Conservation (phyloP, 2,888 invertebrate genomes). For the Pyrgus malvae region DNA sequence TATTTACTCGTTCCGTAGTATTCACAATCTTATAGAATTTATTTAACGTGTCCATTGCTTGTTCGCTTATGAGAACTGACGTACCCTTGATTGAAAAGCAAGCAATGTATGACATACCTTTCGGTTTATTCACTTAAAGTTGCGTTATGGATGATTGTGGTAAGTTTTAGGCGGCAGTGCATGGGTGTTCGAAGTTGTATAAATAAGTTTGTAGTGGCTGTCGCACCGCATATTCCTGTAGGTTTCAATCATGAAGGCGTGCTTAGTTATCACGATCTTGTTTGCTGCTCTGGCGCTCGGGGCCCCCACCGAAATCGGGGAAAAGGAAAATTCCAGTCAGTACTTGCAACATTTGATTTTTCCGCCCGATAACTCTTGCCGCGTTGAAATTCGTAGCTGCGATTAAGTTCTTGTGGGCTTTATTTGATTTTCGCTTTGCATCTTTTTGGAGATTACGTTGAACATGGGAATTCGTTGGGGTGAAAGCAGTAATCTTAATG, state of each 20-base stretch:
- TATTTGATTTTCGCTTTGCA: too few species aligned
- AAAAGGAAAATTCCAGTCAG: conserved; percentile 27
- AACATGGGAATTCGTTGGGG: too few species aligned
- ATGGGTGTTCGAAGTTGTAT: conserved; percentile 44
- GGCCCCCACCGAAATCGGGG: conserved; percentile 23
- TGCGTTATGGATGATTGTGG: conserved; percentile 15
- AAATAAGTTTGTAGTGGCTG: conserved; percentile 45
- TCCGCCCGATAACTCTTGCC: neutral
- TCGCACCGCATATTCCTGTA: conserved; percentile 41
- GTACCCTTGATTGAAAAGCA: neutral
- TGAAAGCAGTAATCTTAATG: too few species aligned
- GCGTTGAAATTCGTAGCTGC: too few species aligned
- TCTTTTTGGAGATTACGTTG: too few species aligned
- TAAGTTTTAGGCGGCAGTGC: conserved; percentile 34
- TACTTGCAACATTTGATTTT: conserved; percentile 13
- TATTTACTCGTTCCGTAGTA: conserved; percentile 40
- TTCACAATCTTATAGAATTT: neutral
- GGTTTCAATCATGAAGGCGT: conserved; percentile 50
- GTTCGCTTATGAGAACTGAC: neutral
- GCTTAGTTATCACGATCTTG: conserved; percentile 43
- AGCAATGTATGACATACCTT: conserved; percentile 24
- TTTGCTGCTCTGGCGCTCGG: conserved; percentile 38
- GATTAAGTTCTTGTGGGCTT: too few species aligned
- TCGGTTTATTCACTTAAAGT: neutral
- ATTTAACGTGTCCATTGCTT: conserved; percentile 23